Base-by-base conservation (phyloP, 2,113 vertebrate species). In the Triplophysa dalaica region DNA sequence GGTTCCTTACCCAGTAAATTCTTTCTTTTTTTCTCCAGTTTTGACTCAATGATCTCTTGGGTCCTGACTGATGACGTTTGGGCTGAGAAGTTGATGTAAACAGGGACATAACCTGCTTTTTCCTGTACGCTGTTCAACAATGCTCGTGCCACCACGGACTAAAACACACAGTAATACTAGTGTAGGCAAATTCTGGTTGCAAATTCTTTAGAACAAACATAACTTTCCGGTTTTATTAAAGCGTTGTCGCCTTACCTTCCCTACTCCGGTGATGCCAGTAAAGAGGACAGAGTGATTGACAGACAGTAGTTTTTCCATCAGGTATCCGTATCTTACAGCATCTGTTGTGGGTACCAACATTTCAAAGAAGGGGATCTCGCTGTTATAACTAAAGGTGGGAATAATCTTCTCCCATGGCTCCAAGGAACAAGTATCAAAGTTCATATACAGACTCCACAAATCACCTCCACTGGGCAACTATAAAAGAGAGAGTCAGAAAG, bases 41-140 rank as follows among this genome's bases (percentile, higher is more conserved):
- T 96, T 67, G 92, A 96, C 85, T 96, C 95, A 76, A 94, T 94
- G 72, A 96, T 95, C 85, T 96, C 94, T 85, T 96, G 93, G 4
- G 93, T 95, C 62, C 92, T 89, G 70, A 90, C 82, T 0, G 95
- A 97, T 52, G 93, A 93, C 8, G 94, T 95, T 82, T 94, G 92
- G 85, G 94, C 92, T 60, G 94, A 95, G 85, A 96, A 95, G 90
- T 94, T 95, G 73, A 95, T 91, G 87, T 93, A 95, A 84, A 96
- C 74, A 1, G 92, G 93, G 83, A 96, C 84, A 81, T 93, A 95
- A 5, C 91, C 92, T 19, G 87, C 87, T 66, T 87, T 88, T 65
- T 94, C 93, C 87, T 96, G 94, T 48, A 94, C 90, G 78, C 80
- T 90, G 84, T 90, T 95, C 11, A 97, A 88, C 56, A 95, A 86